Conservation (phyloP, 2,888 invertebrate species). For the Craniophora ligustri region DNA sequence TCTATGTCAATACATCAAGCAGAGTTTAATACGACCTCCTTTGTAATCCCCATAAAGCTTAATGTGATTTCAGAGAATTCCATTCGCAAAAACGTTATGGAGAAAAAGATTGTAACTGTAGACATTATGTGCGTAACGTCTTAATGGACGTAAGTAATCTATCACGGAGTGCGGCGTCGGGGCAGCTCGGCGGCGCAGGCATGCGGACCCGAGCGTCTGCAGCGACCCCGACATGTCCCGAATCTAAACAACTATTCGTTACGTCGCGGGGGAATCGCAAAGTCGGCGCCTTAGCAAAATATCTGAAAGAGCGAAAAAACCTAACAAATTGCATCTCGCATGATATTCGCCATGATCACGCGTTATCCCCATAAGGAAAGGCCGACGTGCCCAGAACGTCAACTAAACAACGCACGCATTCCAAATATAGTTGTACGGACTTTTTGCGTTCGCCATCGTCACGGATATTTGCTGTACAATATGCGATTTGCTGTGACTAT, state of each 20-base stretch:
- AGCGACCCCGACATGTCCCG: conserved; percentile 48
- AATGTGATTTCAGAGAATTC: conserved; percentile 39
- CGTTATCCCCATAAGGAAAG: conserved; percentile 57
- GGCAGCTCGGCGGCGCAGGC: conserved; percentile 10
- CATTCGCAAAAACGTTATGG: conserved; percentile 31
- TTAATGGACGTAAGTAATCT: conserved; percentile 59
- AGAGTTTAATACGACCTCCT: conserved; percentile 46
- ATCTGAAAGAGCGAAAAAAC: conserved; percentile 53
- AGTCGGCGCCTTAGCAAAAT: conserved; percentile 47
- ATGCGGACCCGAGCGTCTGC: conserved; percentile 17
- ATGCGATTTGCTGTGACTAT: conserved; percentile 41
- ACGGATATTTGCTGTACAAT: conserved; percentile 32
- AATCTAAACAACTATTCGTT: conserved; percentile 54
- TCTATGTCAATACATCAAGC: conserved; percentile 51
- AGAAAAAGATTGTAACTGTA: conserved; percentile 12
- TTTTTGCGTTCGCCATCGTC: conserved; percentile 44
- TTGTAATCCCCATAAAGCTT: conserved; percentile 49
- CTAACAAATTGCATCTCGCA: conserved; percentile 57
- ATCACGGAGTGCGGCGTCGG: conserved; percentile 32
- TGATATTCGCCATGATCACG: conserved; percentile 59
- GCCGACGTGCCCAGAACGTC: conserved; percentile 47
- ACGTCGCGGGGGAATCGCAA: conserved; percentile 55
- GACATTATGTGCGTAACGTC: conserved; percentile 39
- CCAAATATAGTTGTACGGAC: conserved; percentile 39
- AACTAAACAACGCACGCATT: conserved; percentile 41